A percentile compares a stretch with the other conserved stretches of the same genome.
Evolutionary conservation across 2,888 invertebrate genomes (phyloP).

Genomic region (Drepanosiphum platanoidis): DNA sequence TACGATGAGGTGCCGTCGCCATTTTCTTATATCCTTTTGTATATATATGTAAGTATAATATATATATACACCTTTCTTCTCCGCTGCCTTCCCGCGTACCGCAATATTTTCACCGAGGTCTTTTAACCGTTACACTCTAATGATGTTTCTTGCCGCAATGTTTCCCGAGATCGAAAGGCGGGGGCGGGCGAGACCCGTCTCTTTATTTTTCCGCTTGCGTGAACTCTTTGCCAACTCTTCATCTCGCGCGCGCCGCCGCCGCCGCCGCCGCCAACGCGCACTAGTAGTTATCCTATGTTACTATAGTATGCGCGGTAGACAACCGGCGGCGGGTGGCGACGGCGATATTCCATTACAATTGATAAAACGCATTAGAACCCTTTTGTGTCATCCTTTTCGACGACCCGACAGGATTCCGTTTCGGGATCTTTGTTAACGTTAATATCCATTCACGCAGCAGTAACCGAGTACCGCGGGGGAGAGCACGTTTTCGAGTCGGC

Average conservation of each 20-base stretch:
- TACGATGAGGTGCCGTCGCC: background rate
- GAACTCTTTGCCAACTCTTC: conserved; percentile 16
- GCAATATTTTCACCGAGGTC: conserved; percentile 29
- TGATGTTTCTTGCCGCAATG: conserved; percentile 39
- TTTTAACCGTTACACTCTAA: conserved; percentile 54
- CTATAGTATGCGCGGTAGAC: background rate
- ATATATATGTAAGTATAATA: too few species aligned
- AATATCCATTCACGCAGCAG: conserved; percentile 30
- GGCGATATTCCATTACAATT: conserved; percentile 52
- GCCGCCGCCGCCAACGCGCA: background rate
- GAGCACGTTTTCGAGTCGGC: too few species aligned
- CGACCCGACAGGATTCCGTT: background rate
- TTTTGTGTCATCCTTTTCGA: conserved; percentile 35
- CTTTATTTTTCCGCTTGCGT: conserved; percentile 51
- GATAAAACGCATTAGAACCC: conserved; percentile 49
- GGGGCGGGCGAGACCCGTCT: conserved; percentile 19
- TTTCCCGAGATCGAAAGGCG: conserved; percentile 12
- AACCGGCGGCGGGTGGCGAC: too few species aligned
- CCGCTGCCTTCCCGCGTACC: background rate
- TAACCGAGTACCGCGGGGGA: too few species aligned
- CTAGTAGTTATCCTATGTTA: conserved; percentile 50
- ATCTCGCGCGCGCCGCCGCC: background rate
- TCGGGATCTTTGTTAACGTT: conserved; percentile 19
- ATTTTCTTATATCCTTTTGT: conserved; percentile 18
- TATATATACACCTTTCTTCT: background rate